A percentile compares a stretch with the other conserved stretches of the same genome.
Evolutionary conservation across 1,140 invertebrate species (phyloP).

Genomic region (Acarapis woodi): DNA sequence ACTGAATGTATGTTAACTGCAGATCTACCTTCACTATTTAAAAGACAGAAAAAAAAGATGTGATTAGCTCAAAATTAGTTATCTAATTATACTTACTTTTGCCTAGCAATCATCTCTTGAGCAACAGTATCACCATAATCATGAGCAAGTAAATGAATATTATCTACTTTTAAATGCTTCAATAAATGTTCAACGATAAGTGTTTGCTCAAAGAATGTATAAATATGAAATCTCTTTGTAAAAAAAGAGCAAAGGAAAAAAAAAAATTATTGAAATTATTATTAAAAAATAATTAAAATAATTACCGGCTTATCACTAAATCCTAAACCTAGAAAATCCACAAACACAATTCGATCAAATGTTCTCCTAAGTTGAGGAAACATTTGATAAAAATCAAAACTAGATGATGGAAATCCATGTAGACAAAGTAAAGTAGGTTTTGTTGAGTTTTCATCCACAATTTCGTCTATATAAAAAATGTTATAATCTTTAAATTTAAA

Average conservation of each 20-base stretch:
- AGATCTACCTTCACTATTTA: conserved; percentile 1
- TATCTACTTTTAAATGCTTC: conserved; percentile 10
- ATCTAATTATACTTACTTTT: conserved; percentile 6
- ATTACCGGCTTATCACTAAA: conserved; percentile 19
- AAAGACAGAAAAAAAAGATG: not conserved
- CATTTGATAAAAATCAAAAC: conserved; percentile 17
- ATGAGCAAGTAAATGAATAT: conserved; percentile 17
- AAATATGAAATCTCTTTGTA: conserved; percentile 15
- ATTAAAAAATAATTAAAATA: conserved; percentile 9
- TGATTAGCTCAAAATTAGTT: not conserved
- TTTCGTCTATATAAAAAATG: conserved; percentile 15
- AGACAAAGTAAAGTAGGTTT: conserved; percentile 14
- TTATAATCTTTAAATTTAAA: conserved; percentile 10
- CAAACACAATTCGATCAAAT: conserved; percentile 15
- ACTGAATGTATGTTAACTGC: conserved; percentile 11
- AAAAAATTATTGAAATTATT: conserved; percentile 15
- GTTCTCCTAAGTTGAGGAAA: conserved; percentile 13
- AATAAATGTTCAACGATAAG: conserved; percentile 16
- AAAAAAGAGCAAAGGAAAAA: conserved; percentile 2
- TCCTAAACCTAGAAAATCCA: conserved; percentile 19
- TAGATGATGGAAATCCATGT: conserved; percentile 19
- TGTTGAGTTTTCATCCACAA: not conserved
- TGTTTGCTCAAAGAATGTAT: conserved; percentile 17
- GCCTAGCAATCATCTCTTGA: conserved; percentile 17
- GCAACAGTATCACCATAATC: conserved; percentile 20